These are phyloP conservation scores for Periplaneta americana DNA, from an alignment of 1,140 invertebrate species.

Conservation along the genomic window DNA sequence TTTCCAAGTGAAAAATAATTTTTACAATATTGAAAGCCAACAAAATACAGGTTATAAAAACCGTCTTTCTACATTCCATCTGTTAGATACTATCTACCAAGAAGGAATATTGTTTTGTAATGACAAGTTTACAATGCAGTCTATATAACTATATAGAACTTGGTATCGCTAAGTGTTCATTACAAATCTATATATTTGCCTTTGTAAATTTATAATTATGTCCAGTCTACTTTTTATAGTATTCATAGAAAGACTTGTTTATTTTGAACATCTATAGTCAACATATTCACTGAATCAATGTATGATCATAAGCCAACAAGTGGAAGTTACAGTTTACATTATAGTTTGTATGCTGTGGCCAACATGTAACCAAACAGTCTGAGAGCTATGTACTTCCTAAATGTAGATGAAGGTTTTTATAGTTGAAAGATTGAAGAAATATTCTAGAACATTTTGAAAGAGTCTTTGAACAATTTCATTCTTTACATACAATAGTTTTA, in stretches of 20 bases:
- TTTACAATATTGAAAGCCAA: neutral
- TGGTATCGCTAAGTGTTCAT: neutral
- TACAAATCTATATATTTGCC: neutral
- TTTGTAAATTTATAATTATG: neutral
- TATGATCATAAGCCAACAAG: too few relatives aligned
- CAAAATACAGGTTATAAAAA: neutral
- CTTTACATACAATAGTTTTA: neutral
- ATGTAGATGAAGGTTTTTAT: neutral
- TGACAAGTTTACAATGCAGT: neutral
- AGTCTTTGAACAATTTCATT: neutral
- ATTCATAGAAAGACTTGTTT: neutral
- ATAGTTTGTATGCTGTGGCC: too few relatives aligned
- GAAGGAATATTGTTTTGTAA: neutral
- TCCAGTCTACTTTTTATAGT: neutral
- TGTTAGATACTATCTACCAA: neutral
- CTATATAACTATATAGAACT: neutral
- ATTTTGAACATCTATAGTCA: neutral
- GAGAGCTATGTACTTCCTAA: too few relatives aligned
- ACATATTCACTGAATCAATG: too few relatives aligned
- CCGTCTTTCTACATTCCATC: neutral
- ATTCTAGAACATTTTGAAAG: neutral
- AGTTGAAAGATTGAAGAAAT: neutral
- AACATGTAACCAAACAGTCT: too few relatives aligned
- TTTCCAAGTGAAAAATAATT: neutral
- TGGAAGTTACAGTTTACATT: too few relatives aligned